Evolutionary conservation across 2,797 vertebrate species (phyloP).

Genomic region (Neomorphus geoffroyi): DNA sequence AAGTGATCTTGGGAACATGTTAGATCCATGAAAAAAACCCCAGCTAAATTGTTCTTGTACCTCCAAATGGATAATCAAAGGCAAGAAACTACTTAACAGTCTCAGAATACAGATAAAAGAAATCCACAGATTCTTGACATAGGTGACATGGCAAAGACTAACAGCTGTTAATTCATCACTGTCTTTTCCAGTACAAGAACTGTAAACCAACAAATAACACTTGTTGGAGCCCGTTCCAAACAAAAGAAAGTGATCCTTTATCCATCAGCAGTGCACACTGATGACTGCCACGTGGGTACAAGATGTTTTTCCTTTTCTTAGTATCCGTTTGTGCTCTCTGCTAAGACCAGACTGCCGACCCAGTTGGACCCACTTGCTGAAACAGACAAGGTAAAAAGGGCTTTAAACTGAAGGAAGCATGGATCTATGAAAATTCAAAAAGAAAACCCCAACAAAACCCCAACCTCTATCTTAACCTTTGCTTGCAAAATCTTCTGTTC

Average conservation of each 20-base stretch:
- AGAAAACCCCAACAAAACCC: no score
- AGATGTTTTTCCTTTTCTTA: not conserved
- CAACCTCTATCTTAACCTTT: not conserved
- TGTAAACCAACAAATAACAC: not conserved
- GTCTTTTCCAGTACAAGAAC: not conserved
- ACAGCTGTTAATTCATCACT: not conserved
- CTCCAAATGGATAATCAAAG: not conserved
- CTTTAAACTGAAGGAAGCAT: not conserved
- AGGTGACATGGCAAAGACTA: not conserved
- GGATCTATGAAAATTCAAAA: not conserved
- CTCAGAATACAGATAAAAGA: not conserved
- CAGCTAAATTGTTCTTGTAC: not conserved
- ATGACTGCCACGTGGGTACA: not conserved
- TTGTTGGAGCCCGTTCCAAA: not conserved
- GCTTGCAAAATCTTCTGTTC: not conserved
- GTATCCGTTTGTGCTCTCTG: not conserved
- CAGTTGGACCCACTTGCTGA: not conserved
- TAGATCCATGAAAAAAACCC: not conserved
- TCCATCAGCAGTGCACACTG: not conserved
- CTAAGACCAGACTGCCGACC: not conserved
- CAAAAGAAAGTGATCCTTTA: not conserved
- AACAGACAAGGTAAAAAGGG: not conserved
- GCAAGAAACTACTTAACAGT: not conserved
- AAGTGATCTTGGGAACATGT: not conserved
- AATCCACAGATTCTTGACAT: not conserved